Conservation (phyloP, 2,113 vertebrate species). For the Callaeas wilsoni region DNA sequence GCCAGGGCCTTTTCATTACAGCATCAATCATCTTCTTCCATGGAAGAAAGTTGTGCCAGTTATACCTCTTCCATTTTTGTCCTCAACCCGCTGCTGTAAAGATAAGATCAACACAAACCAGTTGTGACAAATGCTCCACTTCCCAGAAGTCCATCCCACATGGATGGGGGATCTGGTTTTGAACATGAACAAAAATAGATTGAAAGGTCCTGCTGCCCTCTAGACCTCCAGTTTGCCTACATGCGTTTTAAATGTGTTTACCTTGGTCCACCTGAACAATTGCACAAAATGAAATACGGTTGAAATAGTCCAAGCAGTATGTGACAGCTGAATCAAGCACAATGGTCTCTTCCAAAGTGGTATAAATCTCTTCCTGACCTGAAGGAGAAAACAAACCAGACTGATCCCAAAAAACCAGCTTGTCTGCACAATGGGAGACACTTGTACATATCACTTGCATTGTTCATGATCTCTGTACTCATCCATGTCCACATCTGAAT, state of each 20-base stretch:
- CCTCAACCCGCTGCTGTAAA: not conserved
- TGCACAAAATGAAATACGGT: conserved; percentile 58
- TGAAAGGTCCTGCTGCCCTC: conserved; percentile 27
- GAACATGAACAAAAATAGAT: conserved; percentile 30
- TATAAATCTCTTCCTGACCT: conserved; percentile 9
- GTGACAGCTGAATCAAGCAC: conserved; percentile 32
- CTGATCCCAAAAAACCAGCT: conserved; percentile 2
- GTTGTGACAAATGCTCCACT: not conserved
- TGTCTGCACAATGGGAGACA: not conserved
- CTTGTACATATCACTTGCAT: conserved; percentile 72
- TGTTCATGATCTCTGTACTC: conserved; percentile 85
- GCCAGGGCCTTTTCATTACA: not conserved
- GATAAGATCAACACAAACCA: not conserved
- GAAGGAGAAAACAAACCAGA: conserved; percentile 1
- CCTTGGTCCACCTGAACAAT: conserved; percentile 55
- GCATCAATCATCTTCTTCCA: not conserved
- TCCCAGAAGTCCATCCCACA: not conserved
- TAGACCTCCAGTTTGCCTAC: not conserved
- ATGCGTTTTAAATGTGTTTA: not conserved
- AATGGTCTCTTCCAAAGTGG: conserved; percentile 6
- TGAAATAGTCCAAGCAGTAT: conserved; percentile 48
- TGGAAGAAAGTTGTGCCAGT: not conserved
- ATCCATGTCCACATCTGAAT: conserved; percentile 92
- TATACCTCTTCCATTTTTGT: not conserved
- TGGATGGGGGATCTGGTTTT: not conserved